These are phyloP conservation scores for Gasterosteus aculeatus DNA, from an alignment of 2,113 vertebrate species.

Conservation along the genomic window DNA sequence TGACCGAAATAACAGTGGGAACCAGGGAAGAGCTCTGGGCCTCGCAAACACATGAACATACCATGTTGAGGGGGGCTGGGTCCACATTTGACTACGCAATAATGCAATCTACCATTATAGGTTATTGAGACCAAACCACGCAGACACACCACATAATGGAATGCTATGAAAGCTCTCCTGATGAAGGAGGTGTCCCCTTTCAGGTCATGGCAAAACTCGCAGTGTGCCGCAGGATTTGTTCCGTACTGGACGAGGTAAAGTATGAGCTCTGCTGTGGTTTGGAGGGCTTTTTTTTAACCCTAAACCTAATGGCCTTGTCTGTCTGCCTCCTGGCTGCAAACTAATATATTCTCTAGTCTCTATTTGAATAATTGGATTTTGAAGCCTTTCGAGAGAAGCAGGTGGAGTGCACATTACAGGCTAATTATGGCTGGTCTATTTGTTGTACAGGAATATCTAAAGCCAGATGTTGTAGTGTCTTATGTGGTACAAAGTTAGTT, in stretches of 20 bases:
- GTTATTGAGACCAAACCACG: not conserved
- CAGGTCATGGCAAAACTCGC: conserved; percentile 79
- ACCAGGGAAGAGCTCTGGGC: too few relatives aligned
- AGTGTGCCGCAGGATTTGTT: conserved; percentile 80
- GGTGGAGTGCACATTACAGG: not conserved
- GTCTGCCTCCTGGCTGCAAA: conserved; percentile 56
- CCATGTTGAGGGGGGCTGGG: not conserved
- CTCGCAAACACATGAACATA: not conserved
- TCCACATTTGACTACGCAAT: not conserved
- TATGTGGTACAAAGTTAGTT: conserved; percentile 15
- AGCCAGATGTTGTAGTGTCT: not conserved
- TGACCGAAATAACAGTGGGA: not conserved
- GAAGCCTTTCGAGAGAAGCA: not conserved
- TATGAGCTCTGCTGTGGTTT: conserved; percentile 55
- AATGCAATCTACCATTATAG: not conserved
- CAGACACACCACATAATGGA: not conserved
- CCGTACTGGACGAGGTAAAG: conserved; percentile 76
- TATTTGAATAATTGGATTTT: conserved; percentile 21
- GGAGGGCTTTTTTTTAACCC: conserved; percentile 35
- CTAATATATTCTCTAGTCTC: conserved; percentile 58
- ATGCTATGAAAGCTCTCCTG: conserved; percentile 40
- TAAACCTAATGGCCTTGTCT: conserved; percentile 42
- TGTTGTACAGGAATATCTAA: not conserved
- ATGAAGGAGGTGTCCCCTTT: conserved; percentile 70
- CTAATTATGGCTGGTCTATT: not conserved